Base-by-base conservation (phyloP, 2,797 vertebrate species). In the Podarcis siculus region DNA sequence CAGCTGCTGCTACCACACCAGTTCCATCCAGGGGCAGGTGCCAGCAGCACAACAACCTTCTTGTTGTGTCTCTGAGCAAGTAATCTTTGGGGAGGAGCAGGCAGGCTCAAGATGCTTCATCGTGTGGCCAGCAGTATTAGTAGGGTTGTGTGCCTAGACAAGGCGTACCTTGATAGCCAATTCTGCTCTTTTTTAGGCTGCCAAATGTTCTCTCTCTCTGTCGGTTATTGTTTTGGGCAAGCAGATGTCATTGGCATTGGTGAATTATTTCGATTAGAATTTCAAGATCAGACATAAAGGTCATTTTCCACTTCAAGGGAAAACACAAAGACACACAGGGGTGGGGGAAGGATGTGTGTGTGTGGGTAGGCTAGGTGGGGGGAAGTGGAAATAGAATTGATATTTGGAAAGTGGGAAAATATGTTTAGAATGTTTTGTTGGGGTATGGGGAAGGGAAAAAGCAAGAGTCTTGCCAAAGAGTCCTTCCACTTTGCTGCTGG, bases 381-480 rank as follows among this genome's bases (percentile, higher is more conserved):
- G 92, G 88, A 93, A 95, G 95, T 91, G 92, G 95, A 94, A 95
- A 87, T 89, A 76, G 91, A 96, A 92, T 77, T 92, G 92, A 95
- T 95, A 95, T 94, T 96, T 96, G 94, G 96, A 96, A 97, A 96
- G 95, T 95, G 84, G 88, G 95, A 96, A 96, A 95, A 94, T 96
- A 96, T 94, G 94, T 95, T 95, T 95, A 93, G 95, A 95, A 95
- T 92, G 94, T 87, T 92, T 93, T 91, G 71, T 67, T 81, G 83
- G 83, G 83, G 83, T 85, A 71, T 37, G 58, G 83, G 78, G 83
- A 81, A 85, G 42, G 42, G 1, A 71, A 86, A 86, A 90, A 88
- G 71, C 89, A 89, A 87, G 32, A 37, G 3, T 3, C 85, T 78
- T 61, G 89, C 90, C 73, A 49, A 91, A 92, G 86, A 90, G 85